Evolutionary conservation across 2,888 invertebrate genomes (phyloP).

Genomic region (Unio delphinus): DNA sequence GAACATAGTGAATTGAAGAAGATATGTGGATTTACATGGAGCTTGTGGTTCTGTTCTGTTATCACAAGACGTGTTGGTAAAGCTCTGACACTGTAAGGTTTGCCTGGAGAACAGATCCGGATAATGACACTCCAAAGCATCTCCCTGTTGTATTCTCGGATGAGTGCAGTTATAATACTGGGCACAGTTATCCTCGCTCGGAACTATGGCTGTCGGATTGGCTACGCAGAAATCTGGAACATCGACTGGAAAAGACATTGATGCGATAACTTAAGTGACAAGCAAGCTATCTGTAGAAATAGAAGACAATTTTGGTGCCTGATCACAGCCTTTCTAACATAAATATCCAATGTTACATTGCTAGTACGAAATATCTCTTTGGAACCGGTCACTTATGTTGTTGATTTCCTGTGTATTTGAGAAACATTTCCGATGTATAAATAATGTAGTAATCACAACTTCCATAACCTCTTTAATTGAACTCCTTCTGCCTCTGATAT

Average conservation of each 20-base stretch:
- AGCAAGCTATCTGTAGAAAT: not conserved
- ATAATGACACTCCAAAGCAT: constrained; percentile 19
- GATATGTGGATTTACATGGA: constrained; percentile 21
- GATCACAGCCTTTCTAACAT: too few species aligned
- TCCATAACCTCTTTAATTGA: too few species aligned
- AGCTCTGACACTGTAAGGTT: constrained; percentile 13
- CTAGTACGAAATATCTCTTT: too few species aligned
- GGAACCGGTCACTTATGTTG: too few species aligned
- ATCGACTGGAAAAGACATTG: not conserved
- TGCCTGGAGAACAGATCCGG: constrained; percentile 23
- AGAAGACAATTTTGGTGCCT: too few species aligned
- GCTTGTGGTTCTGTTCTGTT: constrained; percentile 21
- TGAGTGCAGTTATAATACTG: constrained; percentile 22
- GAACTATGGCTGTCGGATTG: constrained; percentile 6
- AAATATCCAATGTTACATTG: too few species aligned
- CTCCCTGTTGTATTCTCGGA: constrained; percentile 1
- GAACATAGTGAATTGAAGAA: not conserved
- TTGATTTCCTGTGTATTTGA: too few species aligned
- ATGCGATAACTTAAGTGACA: not conserved
- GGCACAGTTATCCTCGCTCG: constrained; percentile 18
- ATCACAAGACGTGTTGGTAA: constrained; percentile 17
- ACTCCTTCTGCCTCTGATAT: too few species aligned
- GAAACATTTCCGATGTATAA: too few species aligned
- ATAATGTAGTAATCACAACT: too few species aligned
- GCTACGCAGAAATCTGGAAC: constrained; percentile 2